These are phyloP conservation scores for Dioctria rufipes DNA, from an alignment of 2,888 invertebrate species.

Conservation along the genomic window DNA sequence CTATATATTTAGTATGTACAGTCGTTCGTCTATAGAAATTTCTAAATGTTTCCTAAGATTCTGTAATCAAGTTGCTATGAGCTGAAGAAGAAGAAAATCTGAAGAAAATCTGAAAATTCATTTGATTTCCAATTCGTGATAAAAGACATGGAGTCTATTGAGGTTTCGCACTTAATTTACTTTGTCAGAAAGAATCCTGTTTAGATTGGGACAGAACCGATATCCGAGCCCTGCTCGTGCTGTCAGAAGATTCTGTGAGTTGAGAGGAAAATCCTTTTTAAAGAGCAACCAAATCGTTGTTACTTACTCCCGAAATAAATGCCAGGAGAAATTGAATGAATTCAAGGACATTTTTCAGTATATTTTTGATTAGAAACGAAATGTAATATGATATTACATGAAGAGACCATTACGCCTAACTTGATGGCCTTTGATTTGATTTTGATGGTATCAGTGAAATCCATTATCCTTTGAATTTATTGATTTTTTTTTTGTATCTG, in stretches of 20 bases:
- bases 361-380: constrained; percentile 28
- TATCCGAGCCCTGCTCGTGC: neutral
- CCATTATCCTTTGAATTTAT: constrained; percentile 41
- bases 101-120: constrained; percentile 36
- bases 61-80: constrained; percentile 3
- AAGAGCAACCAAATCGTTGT: too few relatives aligned
- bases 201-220: neutral
- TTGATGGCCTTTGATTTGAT: constrained; percentile 40
- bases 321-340: constrained; percentile 14
- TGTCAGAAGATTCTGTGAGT: neutral
- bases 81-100: constrained; percentile 13
- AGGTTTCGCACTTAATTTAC: constrained; percentile 44
- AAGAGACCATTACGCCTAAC: constrained; percentile 29
- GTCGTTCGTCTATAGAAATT: too few relatives aligned
- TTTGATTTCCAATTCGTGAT: constrained; percentile 41
- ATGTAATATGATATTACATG: constrained; percentile 33
- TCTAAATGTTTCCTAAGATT: neutral
- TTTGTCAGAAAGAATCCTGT: constrained; percentile 14
- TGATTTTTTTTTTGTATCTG: neutral
- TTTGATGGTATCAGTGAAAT: constrained; percentile 18
- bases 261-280: too few relatives aligned
- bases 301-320: neutral
- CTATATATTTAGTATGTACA: too few relatives aligned
- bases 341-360: constrained; percentile 13
- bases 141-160: constrained; percentile 43